Evolutionary conservation across 2,797 vertebrate genomes (phyloP).

Genomic region (Spinibarbus caldwelli): DNA sequence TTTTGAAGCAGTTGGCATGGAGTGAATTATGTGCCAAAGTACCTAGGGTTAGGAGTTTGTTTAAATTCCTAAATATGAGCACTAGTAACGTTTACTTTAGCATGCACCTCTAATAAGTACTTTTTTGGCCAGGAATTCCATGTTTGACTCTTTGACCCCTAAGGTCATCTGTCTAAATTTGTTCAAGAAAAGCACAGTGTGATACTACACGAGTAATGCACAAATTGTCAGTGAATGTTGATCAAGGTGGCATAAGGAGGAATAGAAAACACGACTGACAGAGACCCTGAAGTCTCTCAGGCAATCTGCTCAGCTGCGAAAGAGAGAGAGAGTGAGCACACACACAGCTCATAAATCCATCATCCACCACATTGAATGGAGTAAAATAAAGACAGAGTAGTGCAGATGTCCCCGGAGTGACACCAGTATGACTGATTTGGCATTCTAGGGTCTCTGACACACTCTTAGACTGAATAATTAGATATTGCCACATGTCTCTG

Average conservation of each 20-base stretch:
- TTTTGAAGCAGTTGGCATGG: neutral
- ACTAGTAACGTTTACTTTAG: neutral
- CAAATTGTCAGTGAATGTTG: constrained; percentile 31
- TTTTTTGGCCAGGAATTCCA: neutral
- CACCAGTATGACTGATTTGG: constrained; percentile 53
- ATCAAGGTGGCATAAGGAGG: constrained; percentile 39
- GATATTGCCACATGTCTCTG: constrained; percentile 52
- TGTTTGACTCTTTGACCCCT: constrained; percentile 3
- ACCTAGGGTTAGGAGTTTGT: neutral
- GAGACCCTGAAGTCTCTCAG: constrained; percentile 36
- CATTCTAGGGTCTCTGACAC: constrained; percentile 51
- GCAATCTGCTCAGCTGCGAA: constrained; percentile 31
- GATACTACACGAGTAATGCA: neutral
- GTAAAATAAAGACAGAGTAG: constrained; percentile 53
- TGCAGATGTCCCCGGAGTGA: constrained; percentile 58
- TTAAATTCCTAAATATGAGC: neutral
- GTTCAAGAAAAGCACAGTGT: constrained; percentile 17
- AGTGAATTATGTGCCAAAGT: neutral
- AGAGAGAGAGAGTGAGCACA: constrained; percentile 2
- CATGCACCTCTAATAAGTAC: neutral
- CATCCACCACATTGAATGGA: constrained; percentile 45
- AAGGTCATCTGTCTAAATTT: constrained; percentile 16
- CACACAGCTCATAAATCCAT: constrained; percentile 56
- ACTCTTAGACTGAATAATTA: constrained; percentile 56
- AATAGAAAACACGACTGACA: constrained; percentile 17